Percentiles rank a stretch among this genome's conserved stretches.
phyloP scores from a whole-genome alignment of 30 jellyfish, hydroid and myxozoan genomes.

The Pelagia noctiluca region DNA sequence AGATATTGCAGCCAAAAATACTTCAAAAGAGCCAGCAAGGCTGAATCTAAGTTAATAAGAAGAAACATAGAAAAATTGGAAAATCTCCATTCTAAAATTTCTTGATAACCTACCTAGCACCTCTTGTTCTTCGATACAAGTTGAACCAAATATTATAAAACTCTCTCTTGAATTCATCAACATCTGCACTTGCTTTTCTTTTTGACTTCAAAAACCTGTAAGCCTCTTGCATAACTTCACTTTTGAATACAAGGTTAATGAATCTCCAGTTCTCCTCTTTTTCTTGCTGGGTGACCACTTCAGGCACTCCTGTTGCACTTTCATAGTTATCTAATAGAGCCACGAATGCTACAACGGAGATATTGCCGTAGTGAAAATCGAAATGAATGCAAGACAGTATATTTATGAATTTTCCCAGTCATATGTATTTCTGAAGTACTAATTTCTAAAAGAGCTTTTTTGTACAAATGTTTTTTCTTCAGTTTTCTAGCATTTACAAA shows the following conservation, averaged over 20 bases:
- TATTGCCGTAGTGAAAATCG: not conserved
- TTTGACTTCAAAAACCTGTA: conserved; percentile 59
- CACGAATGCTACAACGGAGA: conserved; percentile 76
- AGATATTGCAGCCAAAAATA: too few species aligned
- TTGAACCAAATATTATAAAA: conserved; percentile 86
- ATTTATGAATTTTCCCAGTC: too few species aligned
- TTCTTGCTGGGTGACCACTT: conserved; percentile 77
- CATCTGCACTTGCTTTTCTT: conserved; percentile 41
- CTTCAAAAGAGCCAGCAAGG: too few species aligned
- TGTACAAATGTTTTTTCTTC: too few species aligned
- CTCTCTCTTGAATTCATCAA: conserved; percentile 59
- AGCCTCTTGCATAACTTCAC: conserved; percentile 81
- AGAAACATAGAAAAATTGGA: not conserved
- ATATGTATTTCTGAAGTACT: too few species aligned
- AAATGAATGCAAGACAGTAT: not conserved
- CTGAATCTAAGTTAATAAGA: too few species aligned
- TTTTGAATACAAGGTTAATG: conserved; percentile 57
- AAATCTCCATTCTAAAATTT: not conserved
- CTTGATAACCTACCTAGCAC: conserved; percentile 57
- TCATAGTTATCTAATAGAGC: conserved; percentile 88
- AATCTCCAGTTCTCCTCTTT: conserved; percentile 76
- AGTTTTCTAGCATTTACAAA: too few species aligned
- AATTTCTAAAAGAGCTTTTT: too few species aligned
- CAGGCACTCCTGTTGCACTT: conserved; percentile 79
- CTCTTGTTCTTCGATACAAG: conserved; percentile 80